These are phyloP conservation scores for Austrolebias charrua DNA, from an alignment of 2,797 vertebrate genomes.

Conservation along the genomic window DNA sequence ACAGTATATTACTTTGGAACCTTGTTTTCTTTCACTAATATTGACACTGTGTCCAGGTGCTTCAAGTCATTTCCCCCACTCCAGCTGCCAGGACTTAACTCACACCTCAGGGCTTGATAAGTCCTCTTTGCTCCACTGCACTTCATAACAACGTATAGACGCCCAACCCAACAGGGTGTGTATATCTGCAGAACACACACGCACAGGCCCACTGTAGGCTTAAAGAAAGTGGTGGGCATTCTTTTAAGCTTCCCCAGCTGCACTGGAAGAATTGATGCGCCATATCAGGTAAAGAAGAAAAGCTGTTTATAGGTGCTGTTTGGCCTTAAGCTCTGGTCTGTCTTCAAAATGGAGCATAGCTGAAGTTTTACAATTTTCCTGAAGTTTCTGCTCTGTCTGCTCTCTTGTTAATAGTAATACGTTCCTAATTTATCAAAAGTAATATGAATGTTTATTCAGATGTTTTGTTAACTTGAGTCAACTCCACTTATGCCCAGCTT, in stretches of 20 bases:
- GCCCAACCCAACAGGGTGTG: slow-evolving; percentile 35
- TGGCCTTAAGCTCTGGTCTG: slow-evolving; percentile 31
- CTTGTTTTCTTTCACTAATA: slow-evolving; percentile 53
- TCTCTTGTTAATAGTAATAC: background rate
- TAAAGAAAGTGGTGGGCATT: slow-evolving; percentile 51
- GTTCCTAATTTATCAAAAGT: too few relatives aligned
- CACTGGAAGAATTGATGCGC: slow-evolving; percentile 34
- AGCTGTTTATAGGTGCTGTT: slow-evolving; percentile 44
- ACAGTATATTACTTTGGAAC: slow-evolving; percentile 32
- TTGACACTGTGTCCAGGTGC: slow-evolving; percentile 65
- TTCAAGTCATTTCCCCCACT: slow-evolving; percentile 62
- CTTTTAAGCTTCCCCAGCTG: slow-evolving; percentile 49
- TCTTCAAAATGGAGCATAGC: slow-evolving; percentile 25
- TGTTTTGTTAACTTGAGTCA: too few relatives aligned
- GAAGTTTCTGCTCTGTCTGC: slow-evolving; percentile 18
- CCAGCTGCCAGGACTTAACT: slow-evolving; percentile 56
- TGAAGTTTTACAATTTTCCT: background rate
- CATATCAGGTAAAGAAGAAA: slow-evolving; percentile 40
- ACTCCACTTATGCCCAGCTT: too few relatives aligned
- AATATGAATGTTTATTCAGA: too few relatives aligned
- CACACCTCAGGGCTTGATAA: slow-evolving; percentile 62
- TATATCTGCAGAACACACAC: slow-evolving; percentile 38
- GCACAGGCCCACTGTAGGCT: slow-evolving; percentile 39
- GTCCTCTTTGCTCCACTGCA: slow-evolving; percentile 67
- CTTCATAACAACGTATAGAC: slow-evolving; percentile 66